Percentiles rank a stretch among this genome's conserved stretches.
phyloP scores from a whole-genome alignment of 2,113 vertebrate genomes.

The Meles meles region DNA sequence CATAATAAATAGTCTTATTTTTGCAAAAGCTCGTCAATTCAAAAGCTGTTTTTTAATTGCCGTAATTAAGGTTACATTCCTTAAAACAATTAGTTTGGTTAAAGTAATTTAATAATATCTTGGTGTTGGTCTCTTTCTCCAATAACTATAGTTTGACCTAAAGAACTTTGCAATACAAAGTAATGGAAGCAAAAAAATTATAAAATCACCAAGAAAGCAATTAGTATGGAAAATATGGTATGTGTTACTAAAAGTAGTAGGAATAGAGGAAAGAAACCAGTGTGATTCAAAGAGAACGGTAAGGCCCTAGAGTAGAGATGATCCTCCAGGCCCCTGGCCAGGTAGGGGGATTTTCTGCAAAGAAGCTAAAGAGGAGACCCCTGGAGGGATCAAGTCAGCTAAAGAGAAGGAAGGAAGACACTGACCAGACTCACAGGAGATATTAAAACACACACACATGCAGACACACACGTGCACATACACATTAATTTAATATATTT shows the following conservation, averaged over 20 bases:
- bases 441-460: not conserved
- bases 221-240: not conserved
- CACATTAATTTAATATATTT: not conserved
- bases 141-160: not conserved
- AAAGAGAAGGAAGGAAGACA: not conserved
- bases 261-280: not conserved
- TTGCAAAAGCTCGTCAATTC: not conserved
- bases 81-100: conserved; percentile 7
- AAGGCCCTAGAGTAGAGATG: not conserved
- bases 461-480: not conserved
- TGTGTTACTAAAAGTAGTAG: not conserved
- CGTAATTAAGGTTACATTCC: not conserved
- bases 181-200: conserved; percentile 6
- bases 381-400: not conserved
- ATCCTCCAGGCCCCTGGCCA: not conserved
- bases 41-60: conserved; percentile 2
- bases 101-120: not conserved
- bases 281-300: not conserved
- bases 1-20: not conserved
- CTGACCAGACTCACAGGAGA: not conserved
- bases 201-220: not conserved
- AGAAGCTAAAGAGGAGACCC: not conserved
- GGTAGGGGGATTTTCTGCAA: no score
- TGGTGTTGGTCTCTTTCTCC: not conserved
- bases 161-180: not conserved